These are phyloP conservation scores for Stratiomys singularior DNA, from an alignment of 2,888 invertebrate species.

Conservation along the genomic window DNA sequence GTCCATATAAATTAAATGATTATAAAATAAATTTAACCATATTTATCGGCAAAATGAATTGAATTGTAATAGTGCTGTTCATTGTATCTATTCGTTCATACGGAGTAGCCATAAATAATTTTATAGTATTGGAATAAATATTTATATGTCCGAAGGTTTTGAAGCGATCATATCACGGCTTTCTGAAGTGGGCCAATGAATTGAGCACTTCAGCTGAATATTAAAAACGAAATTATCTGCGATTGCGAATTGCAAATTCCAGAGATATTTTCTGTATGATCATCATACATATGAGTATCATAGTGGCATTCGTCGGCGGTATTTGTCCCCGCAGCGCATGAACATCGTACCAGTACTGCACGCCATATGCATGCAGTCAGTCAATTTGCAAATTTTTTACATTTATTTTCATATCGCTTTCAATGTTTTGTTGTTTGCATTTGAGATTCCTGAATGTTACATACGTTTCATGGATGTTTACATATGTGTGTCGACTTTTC, in stretches of 20 bases:
- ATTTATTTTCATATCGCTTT: conserved; percentile 11
- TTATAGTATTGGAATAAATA: neutral
- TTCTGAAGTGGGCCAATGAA: conserved; percentile 17
- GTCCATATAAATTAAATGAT: neutral
- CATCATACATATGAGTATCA: neutral
- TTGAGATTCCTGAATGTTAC: conserved; percentile 12
- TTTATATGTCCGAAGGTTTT: neutral
- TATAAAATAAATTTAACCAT: conserved; percentile 5
- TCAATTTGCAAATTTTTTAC: no score
- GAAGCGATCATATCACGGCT: conserved; percentile 19
- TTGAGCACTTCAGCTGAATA: conserved; percentile 4
- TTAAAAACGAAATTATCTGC: conserved; percentile 16
- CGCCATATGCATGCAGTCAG: no score
- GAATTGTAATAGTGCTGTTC: neutral
- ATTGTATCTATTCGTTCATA: neutral
- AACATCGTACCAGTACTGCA: no score
- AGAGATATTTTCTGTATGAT: conserved; percentile 20
- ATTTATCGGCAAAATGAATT: no score
- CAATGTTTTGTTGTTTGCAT: conserved; percentile 3
- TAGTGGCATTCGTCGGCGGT: neutral
- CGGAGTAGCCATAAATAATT: neutral
- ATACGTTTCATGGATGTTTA: neutral
- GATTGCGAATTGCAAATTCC: conserved; percentile 31
- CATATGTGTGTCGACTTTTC: no score
- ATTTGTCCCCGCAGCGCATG: no score